Conservation (phyloP, 2,797 vertebrate species). For the Tinamus major region DNA sequence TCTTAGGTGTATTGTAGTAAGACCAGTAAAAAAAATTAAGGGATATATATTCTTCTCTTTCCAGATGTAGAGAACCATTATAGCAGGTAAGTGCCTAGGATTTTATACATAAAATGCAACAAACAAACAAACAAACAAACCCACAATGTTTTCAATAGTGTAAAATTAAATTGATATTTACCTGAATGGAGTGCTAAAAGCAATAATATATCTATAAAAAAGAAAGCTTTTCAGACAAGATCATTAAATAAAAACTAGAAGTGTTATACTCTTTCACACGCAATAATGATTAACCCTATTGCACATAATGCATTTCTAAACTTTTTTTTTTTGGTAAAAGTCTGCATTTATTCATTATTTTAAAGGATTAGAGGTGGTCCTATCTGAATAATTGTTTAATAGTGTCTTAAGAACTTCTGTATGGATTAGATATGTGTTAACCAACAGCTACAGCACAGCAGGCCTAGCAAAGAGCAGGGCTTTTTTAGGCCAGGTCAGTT, state of each 20-base stretch:
- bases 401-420: background rate
- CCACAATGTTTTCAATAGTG: background rate
- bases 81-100: background rate
- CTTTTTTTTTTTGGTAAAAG: background rate
- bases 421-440: background rate
- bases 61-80: background rate
- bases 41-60: fast-evolving
- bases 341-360: background rate
- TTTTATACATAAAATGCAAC: background rate
- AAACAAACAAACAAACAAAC: background rate
- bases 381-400: background rate
- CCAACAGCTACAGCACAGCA: background rate
- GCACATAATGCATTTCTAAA: background rate
- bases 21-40: background rate
- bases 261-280: background rate
- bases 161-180: background rate
- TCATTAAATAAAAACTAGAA: background rate
- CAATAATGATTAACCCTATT: fast-evolving
- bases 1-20: background rate
- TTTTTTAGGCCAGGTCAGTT: background rate
- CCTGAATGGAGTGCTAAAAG: background rate
- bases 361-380: background rate
- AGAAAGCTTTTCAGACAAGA: background rate
- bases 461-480: background rate
- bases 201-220: background rate